These are phyloP conservation scores for Zaprionus lineosus DNA, from an alignment of 2,888 invertebrate genomes.

Conservation along the genomic window DNA sequence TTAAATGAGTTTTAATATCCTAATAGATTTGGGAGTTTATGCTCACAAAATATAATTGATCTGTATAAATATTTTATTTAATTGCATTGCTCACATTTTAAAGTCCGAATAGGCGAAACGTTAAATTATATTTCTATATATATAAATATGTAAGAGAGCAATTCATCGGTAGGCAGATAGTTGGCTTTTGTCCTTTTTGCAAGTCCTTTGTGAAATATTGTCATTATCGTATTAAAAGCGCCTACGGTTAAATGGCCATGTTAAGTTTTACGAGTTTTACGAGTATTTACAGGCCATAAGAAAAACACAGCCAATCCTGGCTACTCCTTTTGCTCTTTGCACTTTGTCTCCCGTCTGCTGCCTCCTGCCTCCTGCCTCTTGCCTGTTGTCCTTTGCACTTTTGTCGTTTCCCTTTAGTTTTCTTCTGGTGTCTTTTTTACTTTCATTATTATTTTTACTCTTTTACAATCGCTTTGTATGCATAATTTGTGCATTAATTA, in stretches of 20 bases:
- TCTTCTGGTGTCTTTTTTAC: neutral
- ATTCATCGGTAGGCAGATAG: too few relatives aligned
- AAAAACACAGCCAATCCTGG: constrained; percentile 19
- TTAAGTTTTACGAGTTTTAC: constrained; percentile 53
- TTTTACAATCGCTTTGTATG: constrained; percentile 54
- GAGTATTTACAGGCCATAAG: constrained; percentile 56
- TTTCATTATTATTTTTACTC: constrained; percentile 14
- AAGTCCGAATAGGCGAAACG: too few relatives aligned
- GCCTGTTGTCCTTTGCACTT: neutral
- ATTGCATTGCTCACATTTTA: too few relatives aligned
- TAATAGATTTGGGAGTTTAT: too few relatives aligned
- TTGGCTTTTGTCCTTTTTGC: constrained; percentile 24
- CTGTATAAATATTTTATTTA: too few relatives aligned
- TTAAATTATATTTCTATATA: too few relatives aligned
- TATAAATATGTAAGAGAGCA: too few relatives aligned
- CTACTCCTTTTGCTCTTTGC: constrained; percentile 6
- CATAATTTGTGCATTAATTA: constrained; percentile 72
- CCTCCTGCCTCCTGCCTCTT: too few relatives aligned
- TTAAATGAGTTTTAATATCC: too few relatives aligned
- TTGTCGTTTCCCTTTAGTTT: neutral
- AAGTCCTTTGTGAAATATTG: constrained; percentile 65
- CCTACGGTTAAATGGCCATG: constrained; percentile 68
- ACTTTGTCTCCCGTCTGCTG: too few relatives aligned
- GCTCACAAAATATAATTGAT: too few relatives aligned
- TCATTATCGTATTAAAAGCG: constrained; percentile 69